Conservation (phyloP, 1,140 invertebrate genomes). For the Cotesia chilonis region DNA sequence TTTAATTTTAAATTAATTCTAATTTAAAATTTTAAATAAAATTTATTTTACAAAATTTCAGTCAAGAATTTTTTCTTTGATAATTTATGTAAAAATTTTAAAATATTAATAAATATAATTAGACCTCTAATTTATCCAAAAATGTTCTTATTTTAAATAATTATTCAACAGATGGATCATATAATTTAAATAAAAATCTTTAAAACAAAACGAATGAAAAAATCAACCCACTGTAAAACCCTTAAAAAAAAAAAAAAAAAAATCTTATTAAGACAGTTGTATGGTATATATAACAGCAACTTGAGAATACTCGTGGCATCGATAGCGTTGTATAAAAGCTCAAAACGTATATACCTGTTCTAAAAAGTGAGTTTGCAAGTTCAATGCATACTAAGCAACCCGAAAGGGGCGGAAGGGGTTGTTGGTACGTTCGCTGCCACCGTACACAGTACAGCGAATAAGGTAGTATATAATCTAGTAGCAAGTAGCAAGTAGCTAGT, state of each 20-base stretch:
- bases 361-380: constrained; percentile 65
- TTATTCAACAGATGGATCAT: too few species aligned
- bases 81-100: too few species aligned
- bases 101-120: too few species aligned
- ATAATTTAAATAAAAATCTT: background rate
- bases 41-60: too few species aligned
- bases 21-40: too few species aligned
- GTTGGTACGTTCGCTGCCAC: too few species aligned
- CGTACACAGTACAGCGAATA: too few species aligned
- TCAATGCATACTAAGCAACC: constrained; percentile 65
- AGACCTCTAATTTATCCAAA: too few species aligned
- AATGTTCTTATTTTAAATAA: too few species aligned
- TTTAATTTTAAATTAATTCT: too few species aligned
- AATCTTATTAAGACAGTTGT: background rate
- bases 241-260: background rate
- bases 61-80: too few species aligned
- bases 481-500: constrained; percentile 40
- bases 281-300: constrained; percentile 7
- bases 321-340: constrained; percentile 16
- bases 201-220: background rate
- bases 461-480: too few species aligned
- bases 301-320: constrained; percentile 8
- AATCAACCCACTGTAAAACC: background rate
- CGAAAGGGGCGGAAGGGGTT: constrained; percentile 31
- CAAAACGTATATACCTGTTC: constrained; percentile 39